Conservation (phyloP, 2,888 invertebrate species). For the Theristus sp. region DNA sequence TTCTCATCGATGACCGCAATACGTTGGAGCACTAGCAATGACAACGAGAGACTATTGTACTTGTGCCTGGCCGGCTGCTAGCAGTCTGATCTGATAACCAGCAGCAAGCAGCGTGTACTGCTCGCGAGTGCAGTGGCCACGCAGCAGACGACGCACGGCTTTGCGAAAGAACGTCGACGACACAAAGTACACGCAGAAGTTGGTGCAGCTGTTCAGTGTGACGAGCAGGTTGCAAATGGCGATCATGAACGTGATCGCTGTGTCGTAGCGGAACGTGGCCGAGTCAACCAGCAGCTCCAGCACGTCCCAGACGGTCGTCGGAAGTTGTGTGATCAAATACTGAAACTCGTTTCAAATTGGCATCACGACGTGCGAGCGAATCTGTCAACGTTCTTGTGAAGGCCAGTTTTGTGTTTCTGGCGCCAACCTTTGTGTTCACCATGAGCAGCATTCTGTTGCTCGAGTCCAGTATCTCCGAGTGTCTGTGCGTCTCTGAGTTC, state of each 20-base stretch:
- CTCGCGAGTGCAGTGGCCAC: not conserved
- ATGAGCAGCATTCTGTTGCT: not conserved
- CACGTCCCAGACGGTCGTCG: not conserved
- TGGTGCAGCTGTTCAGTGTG: not conserved
- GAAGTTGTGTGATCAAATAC: not conserved
- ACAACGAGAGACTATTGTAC: too few relatives aligned
- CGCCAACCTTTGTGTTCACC: not conserved
- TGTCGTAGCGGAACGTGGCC: not conserved
- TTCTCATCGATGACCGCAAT: too few relatives aligned
- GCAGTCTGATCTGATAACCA: not conserved
- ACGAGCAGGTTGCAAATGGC: not conserved
- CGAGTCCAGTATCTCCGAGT: not conserved
- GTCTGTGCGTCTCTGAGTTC: not conserved
- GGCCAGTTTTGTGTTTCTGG: not conserved
- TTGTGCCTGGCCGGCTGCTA: not conserved
- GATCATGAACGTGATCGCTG: not conserved
- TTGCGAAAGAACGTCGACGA: not conserved
- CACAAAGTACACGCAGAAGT: not conserved
- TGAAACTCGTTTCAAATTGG: not conserved
- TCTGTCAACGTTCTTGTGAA: too few relatives aligned
- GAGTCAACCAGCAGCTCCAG: not conserved
- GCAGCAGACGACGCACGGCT: not conserved
- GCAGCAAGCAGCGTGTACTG: not conserved
- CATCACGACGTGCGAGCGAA: too few relatives aligned
- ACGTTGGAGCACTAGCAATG: too few relatives aligned